Base-by-base conservation (phyloP, 2,113 vertebrate genomes). In the Euleptes europaea region DNA sequence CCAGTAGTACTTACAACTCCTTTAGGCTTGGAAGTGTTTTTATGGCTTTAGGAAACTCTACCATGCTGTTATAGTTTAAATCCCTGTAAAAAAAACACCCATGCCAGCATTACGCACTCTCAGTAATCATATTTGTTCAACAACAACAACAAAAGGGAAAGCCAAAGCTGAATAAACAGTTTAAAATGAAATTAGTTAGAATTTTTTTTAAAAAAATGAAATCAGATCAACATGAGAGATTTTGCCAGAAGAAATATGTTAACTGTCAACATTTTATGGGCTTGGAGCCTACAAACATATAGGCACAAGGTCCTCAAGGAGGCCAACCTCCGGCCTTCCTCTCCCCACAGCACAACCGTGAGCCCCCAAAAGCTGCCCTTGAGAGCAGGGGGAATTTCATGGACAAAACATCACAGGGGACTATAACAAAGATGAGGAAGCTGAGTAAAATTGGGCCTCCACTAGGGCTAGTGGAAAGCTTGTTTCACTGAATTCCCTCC, bases 11-110 rank as follows among this genome's bases (percentile, higher is more conserved):
- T 99, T 92, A 99, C 99, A 99, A 95, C 78, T 99, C 99, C 93
- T 99, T 99, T 73, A 99, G 96, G 94, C 95, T 99, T 89, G 97
- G 97, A 87, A 99, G 97, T 4, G 96, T 95, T 95, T 98, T 97
- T 92, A 99, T 98, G 54, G 98, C 98, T 95, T 98, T 96, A 69
- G 99, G 98, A 91, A 99, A 99, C 88, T 96, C 97, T 84, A 96
- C 96, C 94, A 99, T 95, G 94, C 97, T 98, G 89, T 99, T 99
- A 90, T 98, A 99, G 96, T 99, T 99, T 91, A 99, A 97, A 94
- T 99, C 99, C 90, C 99, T 99, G 83, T 17, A 89, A 92, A 75
- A 89, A 92, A 5, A 74, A 31, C 51, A 92, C 38, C 23, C 3
- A 79, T 66, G 44, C 9, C 9, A 63, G 75, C 35, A 84, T 74